Base-by-base conservation (phyloP, 2,797 vertebrate genomes). In the Eulemur rubriventer region DNA sequence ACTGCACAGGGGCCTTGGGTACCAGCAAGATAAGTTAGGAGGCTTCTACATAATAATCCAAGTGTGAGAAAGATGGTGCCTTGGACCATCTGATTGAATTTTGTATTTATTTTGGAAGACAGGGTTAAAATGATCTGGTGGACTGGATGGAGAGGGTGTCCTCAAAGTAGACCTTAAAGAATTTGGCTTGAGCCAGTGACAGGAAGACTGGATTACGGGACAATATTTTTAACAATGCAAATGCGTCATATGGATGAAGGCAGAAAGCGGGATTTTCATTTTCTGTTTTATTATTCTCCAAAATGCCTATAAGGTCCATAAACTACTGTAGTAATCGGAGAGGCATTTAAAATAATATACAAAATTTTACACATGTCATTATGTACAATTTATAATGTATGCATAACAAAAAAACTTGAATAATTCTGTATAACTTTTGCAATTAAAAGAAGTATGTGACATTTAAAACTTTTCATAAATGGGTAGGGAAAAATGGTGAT, bases 371-470 rank as follows among this genome's bases (percentile, higher is more conserved):
- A 92, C 0, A 13, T 12, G 50, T 55, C 46, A 65, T 67, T 79
- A 88, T 30, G 5, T 65, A 70, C 2, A 79, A 24, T 52, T 76
- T 90, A 17, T 50, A 83, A 67, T 41, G n/a, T 16, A 79, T 35
- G 28, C 22, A 48, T 22, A 63, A 50, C 41, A 46, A n/a, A 75
- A 75, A 79, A n/a, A 67, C 13, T 30, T 73, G 26, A 61, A 41
- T 59, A 73, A 76, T 4, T 65, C 4, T 67, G 0, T 69, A n/a
- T 41, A 50, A 50, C 14, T 48, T 94, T 89, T 59, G 50, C 4
- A 84, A 72, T 48, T 73, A 41, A 93, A 96, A 76, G 4, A 83
- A 63, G 83, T 57, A 48, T 33, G 79, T 70, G n/a, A n/a, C 73
- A 78, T 78, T 85, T 85, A 17, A 57, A 79, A 79, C n/a, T 84